Evolutionary conservation across 2,797 vertebrate genomes (phyloP).

Genomic region (Lerista edwardsae): DNA sequence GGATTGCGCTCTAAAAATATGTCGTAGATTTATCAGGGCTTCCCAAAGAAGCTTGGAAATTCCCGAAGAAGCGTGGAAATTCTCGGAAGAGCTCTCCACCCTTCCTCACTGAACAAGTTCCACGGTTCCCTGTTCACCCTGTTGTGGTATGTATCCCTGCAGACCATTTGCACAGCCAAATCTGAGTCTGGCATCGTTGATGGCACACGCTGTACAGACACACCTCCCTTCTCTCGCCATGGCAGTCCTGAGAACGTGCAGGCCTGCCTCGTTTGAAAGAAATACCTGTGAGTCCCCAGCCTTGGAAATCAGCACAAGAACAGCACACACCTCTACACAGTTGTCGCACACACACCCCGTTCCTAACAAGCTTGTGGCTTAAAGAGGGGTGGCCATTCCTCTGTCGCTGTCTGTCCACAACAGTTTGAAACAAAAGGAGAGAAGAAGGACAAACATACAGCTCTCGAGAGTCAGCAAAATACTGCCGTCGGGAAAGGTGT

Average conservation of each 20-base stretch:
- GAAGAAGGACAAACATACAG: neutral
- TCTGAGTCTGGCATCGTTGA: too few species aligned
- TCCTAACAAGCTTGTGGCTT: rapidly evolving
- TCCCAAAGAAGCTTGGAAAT: neutral
- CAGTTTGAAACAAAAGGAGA: neutral
- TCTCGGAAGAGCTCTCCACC: neutral
- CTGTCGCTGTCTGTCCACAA: conserved; percentile 5
- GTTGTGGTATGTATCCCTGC: too few species aligned
- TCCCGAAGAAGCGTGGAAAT: too few species aligned
- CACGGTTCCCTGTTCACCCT: neutral
- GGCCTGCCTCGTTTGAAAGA: neutral
- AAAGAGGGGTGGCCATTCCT: neutral
- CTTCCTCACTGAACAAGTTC: neutral
- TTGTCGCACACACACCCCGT: neutral
- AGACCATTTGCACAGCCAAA: too few species aligned
- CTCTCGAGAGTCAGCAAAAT: neutral
- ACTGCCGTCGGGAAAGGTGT: neutral
- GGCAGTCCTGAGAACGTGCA: too few species aligned
- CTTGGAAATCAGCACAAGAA: too few species aligned
- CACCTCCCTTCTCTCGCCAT: too few species aligned
- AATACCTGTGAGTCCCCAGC: neutral
- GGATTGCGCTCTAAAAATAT: too few species aligned
- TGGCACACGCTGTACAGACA: neutral
- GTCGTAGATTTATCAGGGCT: neutral
- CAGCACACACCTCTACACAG: neutral